Evolutionary conservation across 37 sponge, comb jelly and placozoan genomes (phyloP).

Genomic region (Hexactinellida sp.): DNA sequence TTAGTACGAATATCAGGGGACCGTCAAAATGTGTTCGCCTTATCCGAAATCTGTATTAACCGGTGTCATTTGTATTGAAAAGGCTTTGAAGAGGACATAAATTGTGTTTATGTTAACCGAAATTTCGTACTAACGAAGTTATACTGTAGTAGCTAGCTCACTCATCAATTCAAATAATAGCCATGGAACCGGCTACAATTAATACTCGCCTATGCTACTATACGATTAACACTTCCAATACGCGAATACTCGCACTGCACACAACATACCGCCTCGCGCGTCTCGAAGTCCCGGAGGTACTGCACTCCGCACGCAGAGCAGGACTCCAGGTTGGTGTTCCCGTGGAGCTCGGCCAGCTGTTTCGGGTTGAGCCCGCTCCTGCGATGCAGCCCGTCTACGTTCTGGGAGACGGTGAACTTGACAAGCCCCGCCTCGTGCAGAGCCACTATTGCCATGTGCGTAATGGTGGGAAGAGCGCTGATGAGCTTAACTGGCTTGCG

Average conservation of each 20-base stretch:
- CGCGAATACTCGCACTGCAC: background rate
- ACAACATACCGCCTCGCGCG: conserved; percentile 26
- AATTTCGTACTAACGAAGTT: no score
- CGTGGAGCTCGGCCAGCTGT: conserved; percentile 70
- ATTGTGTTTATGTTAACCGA: no score
- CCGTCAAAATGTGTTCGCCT: no score
- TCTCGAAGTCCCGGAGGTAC: conserved; percentile 74
- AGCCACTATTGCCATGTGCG: conserved; percentile 72
- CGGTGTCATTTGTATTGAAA: no score
- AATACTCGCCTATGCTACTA: background rate
- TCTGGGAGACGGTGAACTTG: conserved; percentile 66
- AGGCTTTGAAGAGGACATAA: no score
- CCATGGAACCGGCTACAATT: no score
- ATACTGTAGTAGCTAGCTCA: no score
- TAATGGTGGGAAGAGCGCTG: conserved; percentile 51
- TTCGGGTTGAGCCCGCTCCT: conserved; percentile 50
- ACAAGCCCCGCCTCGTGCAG: conserved; percentile 51
- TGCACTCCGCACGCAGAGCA: conserved; percentile 54
- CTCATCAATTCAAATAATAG: no score
- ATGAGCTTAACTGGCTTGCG: background rate
- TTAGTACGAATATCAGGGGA: no score
- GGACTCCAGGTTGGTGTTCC: conserved; percentile 76
- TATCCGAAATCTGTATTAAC: no score
- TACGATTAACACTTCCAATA: no score
- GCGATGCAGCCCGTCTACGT: conserved; percentile 72